Base-by-base conservation (phyloP, 2,888 invertebrate genomes). In the Lepidochrysops patricia region DNA sequence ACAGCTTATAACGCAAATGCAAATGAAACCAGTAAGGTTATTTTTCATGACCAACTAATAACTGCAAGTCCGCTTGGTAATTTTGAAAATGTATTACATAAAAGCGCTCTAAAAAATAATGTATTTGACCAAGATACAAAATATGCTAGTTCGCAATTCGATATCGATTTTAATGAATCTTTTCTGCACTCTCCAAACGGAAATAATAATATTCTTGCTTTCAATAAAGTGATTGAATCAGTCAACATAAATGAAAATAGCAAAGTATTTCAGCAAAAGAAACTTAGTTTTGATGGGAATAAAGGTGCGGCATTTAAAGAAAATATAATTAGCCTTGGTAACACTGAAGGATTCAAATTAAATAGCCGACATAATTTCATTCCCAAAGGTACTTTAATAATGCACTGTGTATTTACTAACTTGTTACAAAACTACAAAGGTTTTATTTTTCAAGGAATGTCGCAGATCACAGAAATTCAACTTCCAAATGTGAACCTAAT, bases 371-470 rank as follows among this genome's bases (percentile, higher is more conserved):
- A 75, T n/a, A 74, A 79, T 27, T 91, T 90, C 74, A 65, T 92
- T 32, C 92, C 92, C 0, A 92, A 92, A 88, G 92, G 92, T 89
- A 72, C 60, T 6, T 37, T 15, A 37, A 37, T 15, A 2, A 37
- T 34, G n/a, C n/a, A n/a, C n/a, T n/a, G n/a, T n/a, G n/a, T n/a
- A n/a, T n/a, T n/a, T n/a, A n/a, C n/a, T n/a, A n/a, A n/a, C n/a
- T n/a, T n/a, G n/a, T n/a, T n/a, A n/a, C n/a, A n/a, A n/a, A n/a
- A n/a, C n/a, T n/a, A n/a, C n/a, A n/a, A n/a, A n/a, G n/a, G 12
- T 58, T 25, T 2, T 29, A 9, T 58, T 19, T 32, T 63, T 61
- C 19, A 23, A 65, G 89, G 89, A 12, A 79, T 91, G 79, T 92
- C 92, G 6, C 92, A 88, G 50, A 89, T 91, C 64, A 81, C 91